Percentiles rank a stretch among this genome's conserved stretches.
Evolutionary conservation across 2,113 vertebrate genomes (phyloP).

Genomic region (Bujurquina vittata): DNA sequence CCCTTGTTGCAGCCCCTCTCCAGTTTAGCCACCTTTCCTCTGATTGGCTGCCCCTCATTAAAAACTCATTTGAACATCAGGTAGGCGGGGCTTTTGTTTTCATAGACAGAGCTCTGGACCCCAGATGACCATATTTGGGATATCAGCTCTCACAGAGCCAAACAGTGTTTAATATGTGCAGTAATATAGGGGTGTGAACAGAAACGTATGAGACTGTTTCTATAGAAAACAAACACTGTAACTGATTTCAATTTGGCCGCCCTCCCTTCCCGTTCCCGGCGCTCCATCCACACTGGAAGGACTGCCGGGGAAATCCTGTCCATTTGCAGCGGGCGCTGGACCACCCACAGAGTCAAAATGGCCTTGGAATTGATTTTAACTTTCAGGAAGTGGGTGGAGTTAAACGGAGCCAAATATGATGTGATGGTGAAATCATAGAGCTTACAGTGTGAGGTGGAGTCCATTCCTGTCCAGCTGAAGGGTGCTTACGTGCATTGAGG

Average conservation of each 20-base stretch:
- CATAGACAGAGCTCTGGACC: too few relatives aligned
- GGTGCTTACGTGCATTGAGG: background rate
- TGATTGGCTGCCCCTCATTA: background rate
- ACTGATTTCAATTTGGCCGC: accelerated
- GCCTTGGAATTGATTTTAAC: background rate
- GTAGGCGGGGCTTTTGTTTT: too few relatives aligned
- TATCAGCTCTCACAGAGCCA: too few relatives aligned
- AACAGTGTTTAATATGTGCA: background rate
- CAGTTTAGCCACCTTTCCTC: background rate
- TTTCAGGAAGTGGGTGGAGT: background rate
- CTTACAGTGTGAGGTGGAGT: background rate
- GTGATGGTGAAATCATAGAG: background rate
- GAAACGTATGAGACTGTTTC: background rate
- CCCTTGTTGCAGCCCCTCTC: background rate
- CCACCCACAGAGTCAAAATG: background rate
- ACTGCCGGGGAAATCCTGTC: background rate
- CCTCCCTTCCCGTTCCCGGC: background rate
- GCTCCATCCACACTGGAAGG: background rate
- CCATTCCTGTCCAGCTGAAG: background rate
- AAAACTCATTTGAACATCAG: too few relatives aligned
- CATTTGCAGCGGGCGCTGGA: background rate
- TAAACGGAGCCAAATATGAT: background rate
- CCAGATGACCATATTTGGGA: too few relatives aligned
- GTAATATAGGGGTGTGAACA: too few relatives aligned
- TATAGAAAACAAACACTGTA: background rate